These are phyloP conservation scores for Microplitis demolitor DNA, from an alignment of 1,140 invertebrate genomes.

Conservation along the genomic window DNA sequence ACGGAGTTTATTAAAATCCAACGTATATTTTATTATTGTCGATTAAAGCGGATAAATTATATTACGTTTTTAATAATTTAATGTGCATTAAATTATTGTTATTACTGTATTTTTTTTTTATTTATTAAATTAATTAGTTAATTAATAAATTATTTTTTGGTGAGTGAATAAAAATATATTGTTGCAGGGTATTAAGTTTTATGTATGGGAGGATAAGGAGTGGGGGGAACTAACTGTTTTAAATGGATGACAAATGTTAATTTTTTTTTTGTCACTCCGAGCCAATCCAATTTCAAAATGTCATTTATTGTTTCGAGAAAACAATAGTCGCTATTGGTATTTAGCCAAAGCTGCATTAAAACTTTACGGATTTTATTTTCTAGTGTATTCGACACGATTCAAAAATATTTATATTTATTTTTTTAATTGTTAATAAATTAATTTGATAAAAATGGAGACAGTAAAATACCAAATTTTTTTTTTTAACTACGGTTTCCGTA, in stretches of 20 bases:
- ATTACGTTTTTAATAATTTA: too few relatives aligned
- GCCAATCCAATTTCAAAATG: slow-evolving; percentile 36
- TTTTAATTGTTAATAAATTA: too few relatives aligned
- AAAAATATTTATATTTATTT: too few relatives aligned
- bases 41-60: too few relatives aligned
- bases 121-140: too few relatives aligned
- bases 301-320: slow-evolving; percentile 35
- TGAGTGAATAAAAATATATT: not conserved
- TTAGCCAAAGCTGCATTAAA: slow-evolving; percentile 36
- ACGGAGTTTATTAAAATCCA: slow-evolving; percentile 60
- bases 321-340: slow-evolving; percentile 34
- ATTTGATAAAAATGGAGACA: too few relatives aligned
- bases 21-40: slow-evolving; percentile 13
- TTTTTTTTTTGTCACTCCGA: slow-evolving; percentile 28
- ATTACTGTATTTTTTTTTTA: too few relatives aligned
- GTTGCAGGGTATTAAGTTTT: not conserved
- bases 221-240: not conserved
- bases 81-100: too few relatives aligned
- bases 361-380: not conserved
- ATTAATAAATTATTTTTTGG: too few relatives aligned
- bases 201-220: not conserved
- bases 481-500: too few relatives aligned
- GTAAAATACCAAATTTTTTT: too few relatives aligned
- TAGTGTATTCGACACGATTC: too few relatives aligned
- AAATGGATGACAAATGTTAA: not conserved